Evolutionary conservation across 2,797 vertebrate species (phyloP), one percentile per base, ranked within the genome.

Genomic region (Xerus rutilus): DNA sequence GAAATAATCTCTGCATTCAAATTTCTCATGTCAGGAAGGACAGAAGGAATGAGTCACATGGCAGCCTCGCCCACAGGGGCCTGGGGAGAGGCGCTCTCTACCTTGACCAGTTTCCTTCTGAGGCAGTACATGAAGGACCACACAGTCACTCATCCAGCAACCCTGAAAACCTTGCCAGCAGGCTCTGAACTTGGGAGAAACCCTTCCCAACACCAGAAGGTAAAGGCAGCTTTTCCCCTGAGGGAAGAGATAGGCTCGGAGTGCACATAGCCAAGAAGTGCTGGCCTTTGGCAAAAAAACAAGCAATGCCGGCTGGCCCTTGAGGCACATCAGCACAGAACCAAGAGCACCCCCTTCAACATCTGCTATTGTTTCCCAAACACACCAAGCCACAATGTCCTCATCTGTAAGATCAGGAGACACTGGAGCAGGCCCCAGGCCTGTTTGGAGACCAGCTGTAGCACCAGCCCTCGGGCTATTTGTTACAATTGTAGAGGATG

Each of bases 271-370:
- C 28, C 54, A 20, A 30, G 39, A 18, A 18, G 17, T n/a, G 64
- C 30, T 65, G 64, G 18, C 32, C 32, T 12, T 89, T 76, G 23
- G 45, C 10, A 39, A 62, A 64, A 35, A 4, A 14, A 6, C 4
- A 78, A 77, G n/a, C 52, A 18, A 3, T 2, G 10, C 0, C 10
- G 70, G 30, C 49, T 13, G 21, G 28, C 15, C 52, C 65, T 52
- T 8, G 25, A 35, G 62, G 39, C 67, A 43, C 0, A 0, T 25
- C 14, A 43, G 45, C 86, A 28, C 35, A 67, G 43, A 54, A 23
- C 6, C 1, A 30, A 59, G 57, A 52, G 3, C 28, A 4, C 32
- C 0, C 1, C 12, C 10, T 4, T 2, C 2, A 62, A 0, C 49
- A 20, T 9, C 18, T 12, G 30, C n/a, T 45, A 15, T 43, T 30